Conservation (phyloP, 2,888 invertebrate genomes). For the Agelastica alni region DNA sequence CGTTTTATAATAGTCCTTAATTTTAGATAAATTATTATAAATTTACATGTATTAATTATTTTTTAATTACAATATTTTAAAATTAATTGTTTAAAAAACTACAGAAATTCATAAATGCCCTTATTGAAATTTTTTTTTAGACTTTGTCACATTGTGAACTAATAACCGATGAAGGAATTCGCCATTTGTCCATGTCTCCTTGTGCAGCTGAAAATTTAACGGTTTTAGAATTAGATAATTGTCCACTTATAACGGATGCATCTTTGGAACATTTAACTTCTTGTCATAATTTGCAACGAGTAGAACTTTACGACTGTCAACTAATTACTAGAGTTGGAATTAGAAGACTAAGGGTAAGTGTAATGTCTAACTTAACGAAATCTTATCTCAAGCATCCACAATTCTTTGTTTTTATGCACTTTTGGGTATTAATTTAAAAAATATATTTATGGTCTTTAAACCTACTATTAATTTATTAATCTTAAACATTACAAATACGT, state of each 20-base stretch:
- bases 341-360: constrained; percentile 85
- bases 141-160: constrained; percentile 98
- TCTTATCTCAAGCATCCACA: too few relatives aligned
- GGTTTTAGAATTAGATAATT: constrained; percentile 97
- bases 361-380: background rate
- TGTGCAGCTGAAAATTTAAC: constrained; percentile 93
- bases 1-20: too few relatives aligned
- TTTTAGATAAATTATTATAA: too few relatives aligned
- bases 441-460: too few relatives aligned
- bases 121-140: constrained; percentile 61
- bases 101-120: background rate
- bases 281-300: constrained; percentile 93
- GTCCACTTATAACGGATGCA: constrained; percentile 95
- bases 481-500: too few relatives aligned
- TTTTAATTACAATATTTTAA: too few relatives aligned
- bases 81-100: too few relatives aligned
- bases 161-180: constrained; percentile 97
- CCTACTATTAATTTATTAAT: too few relatives aligned
- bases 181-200: constrained; percentile 88
- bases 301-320: constrained; percentile 99
- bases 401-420: too few relatives aligned
- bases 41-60: too few relatives aligned
- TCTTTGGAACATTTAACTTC: constrained; percentile 93
- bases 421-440: too few relatives aligned
- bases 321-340: constrained; percentile 97